phyloP scores from a whole-genome alignment of 2,888 invertebrate species.

The Empis livida region DNA sequence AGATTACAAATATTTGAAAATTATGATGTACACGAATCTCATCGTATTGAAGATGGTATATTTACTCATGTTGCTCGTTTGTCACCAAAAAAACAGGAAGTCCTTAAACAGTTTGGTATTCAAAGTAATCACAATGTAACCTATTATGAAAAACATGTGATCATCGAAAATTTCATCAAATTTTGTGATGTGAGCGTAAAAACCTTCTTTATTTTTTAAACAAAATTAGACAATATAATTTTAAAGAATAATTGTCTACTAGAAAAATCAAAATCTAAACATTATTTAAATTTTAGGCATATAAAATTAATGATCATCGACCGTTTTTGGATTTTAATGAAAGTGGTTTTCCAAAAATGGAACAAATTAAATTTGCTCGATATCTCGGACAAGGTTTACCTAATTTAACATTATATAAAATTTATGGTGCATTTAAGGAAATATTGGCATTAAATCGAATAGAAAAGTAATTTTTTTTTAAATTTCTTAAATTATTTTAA shows the following conservation, averaged over 20 bases:
- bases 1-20: conserved; percentile 32
- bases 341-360: conserved; percentile 34
- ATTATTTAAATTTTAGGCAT: conserved; percentile 21
- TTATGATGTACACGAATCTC: conserved; percentile 34
- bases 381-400: conserved; percentile 36
- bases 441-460: conserved; percentile 28
- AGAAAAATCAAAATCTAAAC: too few relatives aligned
- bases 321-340: conserved; percentile 37
- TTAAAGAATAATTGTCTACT: conserved; percentile 6
- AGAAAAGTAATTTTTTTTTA: conserved; percentile 20
- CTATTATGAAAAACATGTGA: conserved; percentile 36
- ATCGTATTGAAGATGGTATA: conserved; percentile 34
- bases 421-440: conserved; percentile 33
- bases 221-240: too few relatives aligned
- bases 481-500: background rate
- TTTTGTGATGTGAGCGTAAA: conserved; percentile 37
- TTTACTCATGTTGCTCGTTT: conserved; percentile 34
- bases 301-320: conserved; percentile 35
- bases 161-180: conserved; percentile 37
- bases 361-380: conserved; percentile 36
- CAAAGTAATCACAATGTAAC: conserved; percentile 36
- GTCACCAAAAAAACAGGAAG: conserved; percentile 35
- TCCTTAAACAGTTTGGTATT: conserved; percentile 37
- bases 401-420: conserved; percentile 35
- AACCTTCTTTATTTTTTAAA: too few relatives aligned